These are phyloP conservation scores for Tapirus indicus DNA, from an alignment of 2,797 vertebrate genomes.

Conservation along the genomic window DNA sequence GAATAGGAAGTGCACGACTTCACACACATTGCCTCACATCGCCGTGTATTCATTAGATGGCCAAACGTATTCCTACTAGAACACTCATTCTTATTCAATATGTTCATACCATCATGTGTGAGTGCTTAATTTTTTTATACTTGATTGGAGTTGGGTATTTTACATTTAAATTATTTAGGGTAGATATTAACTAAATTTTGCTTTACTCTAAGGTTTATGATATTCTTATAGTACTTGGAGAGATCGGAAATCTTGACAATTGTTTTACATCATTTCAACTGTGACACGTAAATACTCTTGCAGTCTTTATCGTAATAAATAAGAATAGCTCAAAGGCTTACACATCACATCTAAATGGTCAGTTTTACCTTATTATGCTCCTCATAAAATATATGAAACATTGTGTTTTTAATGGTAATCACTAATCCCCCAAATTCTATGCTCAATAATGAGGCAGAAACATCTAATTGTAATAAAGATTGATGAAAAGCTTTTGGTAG, in stretches of 20 bases:
- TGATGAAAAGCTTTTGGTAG: neutral
- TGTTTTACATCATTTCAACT: neutral
- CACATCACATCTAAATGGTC: neutral
- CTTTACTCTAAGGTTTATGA: neutral
- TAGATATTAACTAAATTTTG: neutral
- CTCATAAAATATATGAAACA: neutral
- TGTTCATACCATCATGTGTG: neutral
- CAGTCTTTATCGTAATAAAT: neutral
- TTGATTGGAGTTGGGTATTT: neutral
- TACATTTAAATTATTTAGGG: neutral
- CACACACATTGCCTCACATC: conserved; percentile 34
- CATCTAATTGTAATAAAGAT: neutral
- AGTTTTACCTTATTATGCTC: neutral
- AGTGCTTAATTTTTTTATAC: neutral
- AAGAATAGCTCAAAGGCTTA: neutral
- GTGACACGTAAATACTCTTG: neutral
- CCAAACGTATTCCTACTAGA: conserved; percentile 62
- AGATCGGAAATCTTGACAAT: neutral
- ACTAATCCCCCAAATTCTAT: neutral
- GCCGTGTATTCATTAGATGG: neutral
- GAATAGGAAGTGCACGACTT: conserved; percentile 46
- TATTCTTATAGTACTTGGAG: neutral
- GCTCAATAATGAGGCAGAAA: neutral
- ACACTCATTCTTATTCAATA: conserved; percentile 50
- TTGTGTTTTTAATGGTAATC: neutral